A percentile compares a stretch with the other conserved stretches of the same genome.
These are phyloP conservation scores for Nephrotoma flavescens DNA, from an alignment of 2,888 invertebrate species.

Conservation along the genomic window DNA sequence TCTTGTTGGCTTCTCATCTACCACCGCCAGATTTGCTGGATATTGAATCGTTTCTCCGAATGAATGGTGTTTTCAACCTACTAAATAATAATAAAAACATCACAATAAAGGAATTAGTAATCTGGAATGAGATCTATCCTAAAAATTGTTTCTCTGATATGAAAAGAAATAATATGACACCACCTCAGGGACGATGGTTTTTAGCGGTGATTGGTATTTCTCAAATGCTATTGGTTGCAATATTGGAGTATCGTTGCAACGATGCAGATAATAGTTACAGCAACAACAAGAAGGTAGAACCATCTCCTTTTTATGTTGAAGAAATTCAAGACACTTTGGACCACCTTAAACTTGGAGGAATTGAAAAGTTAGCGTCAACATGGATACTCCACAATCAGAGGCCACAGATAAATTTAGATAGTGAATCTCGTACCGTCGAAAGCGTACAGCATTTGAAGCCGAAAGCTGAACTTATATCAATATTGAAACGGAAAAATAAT, in stretches of 20 bases:
- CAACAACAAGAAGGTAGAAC: slow-evolving; percentile 36
- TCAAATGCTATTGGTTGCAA: slow-evolving; percentile 49
- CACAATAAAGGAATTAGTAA: slow-evolving; percentile 49
- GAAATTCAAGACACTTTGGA: slow-evolving; percentile 78
- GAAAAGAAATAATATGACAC: neutral
- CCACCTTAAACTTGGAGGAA: slow-evolving; percentile 58
- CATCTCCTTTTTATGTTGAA: slow-evolving; percentile 75
- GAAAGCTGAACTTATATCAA: slow-evolving; percentile 31
- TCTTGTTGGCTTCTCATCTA: slow-evolving; percentile 61
- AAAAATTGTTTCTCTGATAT: slow-evolving; percentile 27
- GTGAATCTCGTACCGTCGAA: neutral
- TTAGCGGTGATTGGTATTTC: slow-evolving; percentile 59
- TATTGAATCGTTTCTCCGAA: slow-evolving; percentile 57
- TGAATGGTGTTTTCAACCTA: slow-evolving; percentile 58
- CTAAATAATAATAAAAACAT: slow-evolving; percentile 38
- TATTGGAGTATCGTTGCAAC: slow-evolving; percentile 34
- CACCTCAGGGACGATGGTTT: slow-evolving; percentile 53
- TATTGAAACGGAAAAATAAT: slow-evolving; percentile 41
- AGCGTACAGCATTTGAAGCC: neutral
- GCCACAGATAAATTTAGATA: slow-evolving; percentile 25
- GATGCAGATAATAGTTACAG: slow-evolving; percentile 12
- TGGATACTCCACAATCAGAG: slow-evolving; percentile 53
- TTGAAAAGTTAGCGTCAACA: slow-evolving; percentile 52
- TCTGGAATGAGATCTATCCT: slow-evolving; percentile 65
- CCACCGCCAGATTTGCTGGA: slow-evolving; percentile 58